phyloP scores from a whole-genome alignment of 2,797 vertebrate species.

The Coccyzus lansbergi region DNA sequence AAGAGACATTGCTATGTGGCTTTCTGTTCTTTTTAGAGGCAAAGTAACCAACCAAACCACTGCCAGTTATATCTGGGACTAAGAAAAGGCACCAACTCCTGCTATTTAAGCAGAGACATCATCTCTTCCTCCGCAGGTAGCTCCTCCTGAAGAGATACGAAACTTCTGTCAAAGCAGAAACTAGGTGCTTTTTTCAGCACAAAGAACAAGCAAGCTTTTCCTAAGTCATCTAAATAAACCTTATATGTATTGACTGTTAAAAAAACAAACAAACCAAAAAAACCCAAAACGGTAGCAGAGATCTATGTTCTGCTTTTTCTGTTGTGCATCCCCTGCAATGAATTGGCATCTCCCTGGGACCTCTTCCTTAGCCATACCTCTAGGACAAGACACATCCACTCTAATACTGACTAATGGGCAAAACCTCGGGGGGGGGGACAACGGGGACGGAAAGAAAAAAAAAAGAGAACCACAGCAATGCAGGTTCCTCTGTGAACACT shows the following conservation, averaged over 20 bases:
- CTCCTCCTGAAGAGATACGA: neutral
- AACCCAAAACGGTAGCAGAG: neutral
- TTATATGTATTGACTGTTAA: neutral
- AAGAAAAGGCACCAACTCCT: neutral
- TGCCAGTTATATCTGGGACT: neutral
- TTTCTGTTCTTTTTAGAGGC: neutral
- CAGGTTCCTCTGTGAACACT: neutral
- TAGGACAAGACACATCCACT: neutral
- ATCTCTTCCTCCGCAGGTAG: neutral
- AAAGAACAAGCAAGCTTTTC: neutral
- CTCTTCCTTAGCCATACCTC: neutral
- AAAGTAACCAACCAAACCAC: neutral
- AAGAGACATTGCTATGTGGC: neutral
- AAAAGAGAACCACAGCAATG: neutral
- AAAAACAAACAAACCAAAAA: neutral
- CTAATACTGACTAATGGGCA: neutral
- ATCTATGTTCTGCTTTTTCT: neutral
- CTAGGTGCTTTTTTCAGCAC: fast-evolving
- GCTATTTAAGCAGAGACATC: neutral
- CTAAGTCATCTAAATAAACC: neutral
- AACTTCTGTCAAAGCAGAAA: neutral
- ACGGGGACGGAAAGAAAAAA: neutral
- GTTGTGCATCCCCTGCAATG: neutral
- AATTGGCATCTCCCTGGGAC: neutral
- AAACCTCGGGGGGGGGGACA: neutral